Evolutionary conservation across 1,140 invertebrate species (phyloP).

Genomic region (Helicoverpa zea): DNA sequence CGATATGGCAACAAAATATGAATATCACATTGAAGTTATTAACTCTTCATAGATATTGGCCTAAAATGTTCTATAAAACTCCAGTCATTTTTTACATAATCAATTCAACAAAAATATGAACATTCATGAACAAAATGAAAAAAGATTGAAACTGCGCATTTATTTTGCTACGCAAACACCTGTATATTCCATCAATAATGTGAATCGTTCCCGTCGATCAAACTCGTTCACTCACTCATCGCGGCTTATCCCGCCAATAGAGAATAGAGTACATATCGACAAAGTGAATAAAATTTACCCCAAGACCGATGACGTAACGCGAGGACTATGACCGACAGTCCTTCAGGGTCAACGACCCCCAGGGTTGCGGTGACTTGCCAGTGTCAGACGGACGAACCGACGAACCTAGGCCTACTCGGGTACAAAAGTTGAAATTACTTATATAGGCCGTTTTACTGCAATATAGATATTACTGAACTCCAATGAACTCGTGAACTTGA

Average conservation of each 20-base stretch:
- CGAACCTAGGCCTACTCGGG: not conserved
- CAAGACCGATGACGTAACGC: slow-evolving; percentile 25
- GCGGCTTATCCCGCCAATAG: slow-evolving; percentile 13
- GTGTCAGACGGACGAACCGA: slow-evolving; percentile 42
- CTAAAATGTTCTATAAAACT: not conserved
- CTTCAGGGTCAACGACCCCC: slow-evolving; percentile 47
- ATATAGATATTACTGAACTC: slow-evolving; percentile 7
- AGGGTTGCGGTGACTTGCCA: slow-evolving; percentile 51
- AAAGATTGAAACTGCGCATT: slow-evolving; percentile 31
- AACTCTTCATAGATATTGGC: not conserved
- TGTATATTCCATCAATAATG: slow-evolving; percentile 36
- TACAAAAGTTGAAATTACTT: slow-evolving; percentile 1
- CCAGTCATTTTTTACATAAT: not conserved
- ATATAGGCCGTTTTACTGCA: slow-evolving; percentile 17
- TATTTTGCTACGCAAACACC: slow-evolving; percentile 35
- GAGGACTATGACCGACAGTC: slow-evolving; percentile 38
- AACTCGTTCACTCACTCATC: slow-evolving; percentile 40
- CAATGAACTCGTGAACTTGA: slow-evolving; percentile 22
- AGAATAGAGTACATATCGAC: not conserved
- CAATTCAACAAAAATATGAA: slow-evolving; percentile 23
- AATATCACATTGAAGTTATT: too few relatives aligned
- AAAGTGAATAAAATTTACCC: slow-evolving; percentile 24
- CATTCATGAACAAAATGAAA: not conserved
- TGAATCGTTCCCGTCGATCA: slow-evolving; percentile 35
- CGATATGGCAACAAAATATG: too few relatives aligned